These are phyloP conservation scores for Oophaga pumilio DNA, from an alignment of 2,113 vertebrate species.

Conservation along the genomic window DNA sequence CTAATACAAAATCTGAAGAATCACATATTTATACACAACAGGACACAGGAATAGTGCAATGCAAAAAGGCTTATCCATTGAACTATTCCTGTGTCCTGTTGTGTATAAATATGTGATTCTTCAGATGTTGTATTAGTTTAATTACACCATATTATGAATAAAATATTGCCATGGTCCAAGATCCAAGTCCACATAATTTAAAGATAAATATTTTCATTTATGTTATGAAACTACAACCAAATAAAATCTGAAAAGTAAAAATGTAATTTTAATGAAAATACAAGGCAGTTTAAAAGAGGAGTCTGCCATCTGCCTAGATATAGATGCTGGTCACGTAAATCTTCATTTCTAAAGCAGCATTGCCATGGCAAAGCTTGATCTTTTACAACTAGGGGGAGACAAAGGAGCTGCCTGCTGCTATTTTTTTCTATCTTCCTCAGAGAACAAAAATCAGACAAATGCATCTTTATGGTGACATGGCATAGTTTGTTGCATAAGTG, in stretches of 20 bases:
- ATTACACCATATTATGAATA: not conserved
- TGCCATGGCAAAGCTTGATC: constrained; percentile 43
- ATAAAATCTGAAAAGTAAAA: not conserved
- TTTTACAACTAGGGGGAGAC: constrained; percentile 53
- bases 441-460: constrained; percentile 48
- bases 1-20: too few relatives aligned
- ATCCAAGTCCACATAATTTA: not conserved
- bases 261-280: not conserved
- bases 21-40: too few relatives aligned
- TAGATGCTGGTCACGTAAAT: constrained; percentile 45
- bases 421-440: constrained; percentile 24
- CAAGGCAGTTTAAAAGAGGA: not conserved
- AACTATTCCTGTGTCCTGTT: too few relatives aligned
- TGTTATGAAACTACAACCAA: not conserved
- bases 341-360: constrained; percentile 31
- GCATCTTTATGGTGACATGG: constrained; percentile 28
- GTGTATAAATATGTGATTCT: too few relatives aligned
- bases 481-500: constrained; percentile 15
- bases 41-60: too few relatives aligned
- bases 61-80: too few relatives aligned
- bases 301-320: constrained; percentile 1
- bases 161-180: not conserved
- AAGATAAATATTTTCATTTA: not conserved
- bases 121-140: not conserved
- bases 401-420: constrained; percentile 42